Evolutionary conservation across 2,113 vertebrate species (phyloP).

Genomic region (Crocuta crocuta): DNA sequence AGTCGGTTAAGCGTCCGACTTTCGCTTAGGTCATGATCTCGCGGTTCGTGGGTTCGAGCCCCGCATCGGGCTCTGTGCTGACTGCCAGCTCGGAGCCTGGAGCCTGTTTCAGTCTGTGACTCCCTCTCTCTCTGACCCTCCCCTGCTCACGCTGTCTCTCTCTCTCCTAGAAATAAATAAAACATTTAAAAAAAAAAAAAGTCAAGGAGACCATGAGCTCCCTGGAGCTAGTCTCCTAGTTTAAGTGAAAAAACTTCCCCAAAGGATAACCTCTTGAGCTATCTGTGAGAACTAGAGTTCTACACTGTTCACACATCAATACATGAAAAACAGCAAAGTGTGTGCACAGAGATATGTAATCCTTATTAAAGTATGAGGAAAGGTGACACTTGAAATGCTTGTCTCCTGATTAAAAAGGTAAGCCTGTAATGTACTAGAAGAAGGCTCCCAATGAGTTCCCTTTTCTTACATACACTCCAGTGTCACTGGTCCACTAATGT

Average conservation of each 20-base stretch:
- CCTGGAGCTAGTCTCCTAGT: neutral
- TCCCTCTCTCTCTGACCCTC: too few species aligned
- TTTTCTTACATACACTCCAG: neutral
- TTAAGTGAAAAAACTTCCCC: neutral
- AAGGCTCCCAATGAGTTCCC: neutral
- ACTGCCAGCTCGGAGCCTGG: too few species aligned
- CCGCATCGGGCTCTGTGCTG: too few species aligned
- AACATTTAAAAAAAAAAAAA: too few species aligned
- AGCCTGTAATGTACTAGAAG: neutral
- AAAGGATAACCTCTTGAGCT: neutral
- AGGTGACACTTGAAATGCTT: neutral
- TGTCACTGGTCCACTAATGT: neutral
- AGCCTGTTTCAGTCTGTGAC: too few species aligned
- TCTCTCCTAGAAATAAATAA: too few species aligned
- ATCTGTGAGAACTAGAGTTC: neutral
- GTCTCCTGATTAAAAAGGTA: neutral
- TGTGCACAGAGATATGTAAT: neutral
- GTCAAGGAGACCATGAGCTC: neutral
- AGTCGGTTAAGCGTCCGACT: too few species aligned
- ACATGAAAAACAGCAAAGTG: neutral
- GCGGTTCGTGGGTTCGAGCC: too few species aligned
- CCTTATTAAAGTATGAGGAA: neutral
- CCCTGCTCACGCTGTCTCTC: too few species aligned
- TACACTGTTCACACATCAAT: neutral
- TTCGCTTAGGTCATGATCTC: too few species aligned